phyloP scores from a whole-genome alignment of 2,113 vertebrate species.

The Conger conger region DNA sequence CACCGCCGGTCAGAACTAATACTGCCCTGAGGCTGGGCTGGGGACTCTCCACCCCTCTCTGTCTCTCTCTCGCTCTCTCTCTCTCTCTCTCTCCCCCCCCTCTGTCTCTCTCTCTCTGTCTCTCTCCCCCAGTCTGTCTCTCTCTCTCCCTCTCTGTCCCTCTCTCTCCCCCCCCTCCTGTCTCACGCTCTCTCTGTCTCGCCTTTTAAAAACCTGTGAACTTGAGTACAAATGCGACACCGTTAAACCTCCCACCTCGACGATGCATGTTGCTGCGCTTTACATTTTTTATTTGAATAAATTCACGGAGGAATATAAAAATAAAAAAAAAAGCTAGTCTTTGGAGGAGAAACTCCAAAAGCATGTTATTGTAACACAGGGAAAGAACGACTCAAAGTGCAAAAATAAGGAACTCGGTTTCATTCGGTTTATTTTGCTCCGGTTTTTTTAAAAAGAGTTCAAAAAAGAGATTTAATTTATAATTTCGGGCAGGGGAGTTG shows the following conservation, averaged over 20 bases:
- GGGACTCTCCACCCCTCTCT: background rate
- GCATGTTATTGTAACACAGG: slow-evolving; percentile 53
- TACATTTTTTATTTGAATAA: slow-evolving; percentile 68
- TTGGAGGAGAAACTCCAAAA: slow-evolving; percentile 17
- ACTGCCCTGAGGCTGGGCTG: background rate
- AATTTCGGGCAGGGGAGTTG: slow-evolving; percentile 45
- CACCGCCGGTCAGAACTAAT: too few species aligned
- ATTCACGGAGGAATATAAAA: slow-evolving; percentile 68
- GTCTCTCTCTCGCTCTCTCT: background rate
- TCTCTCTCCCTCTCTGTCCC: background rate
- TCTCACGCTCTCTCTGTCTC: slow-evolving; percentile 37
- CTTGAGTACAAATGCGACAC: too few species aligned
- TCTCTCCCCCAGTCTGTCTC: too few species aligned
- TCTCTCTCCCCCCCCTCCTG: background rate
- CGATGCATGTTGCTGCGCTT: slow-evolving; percentile 61
- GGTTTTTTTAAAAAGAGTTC: slow-evolving; percentile 43
- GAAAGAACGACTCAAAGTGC: slow-evolving; percentile 59
- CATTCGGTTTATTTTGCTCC: slow-evolving; percentile 60
- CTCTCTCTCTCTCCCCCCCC: background rate
- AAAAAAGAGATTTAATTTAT: slow-evolving; percentile 69
- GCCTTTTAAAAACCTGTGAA: slow-evolving; percentile 8
- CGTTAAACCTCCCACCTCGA: background rate
- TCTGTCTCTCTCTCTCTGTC: too few species aligned
- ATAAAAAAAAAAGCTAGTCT: slow-evolving; percentile 52
- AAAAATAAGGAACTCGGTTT: slow-evolving; percentile 51